Base-by-base conservation (phyloP, 2,113 vertebrate species). In the Leucosticte australis region DNA sequence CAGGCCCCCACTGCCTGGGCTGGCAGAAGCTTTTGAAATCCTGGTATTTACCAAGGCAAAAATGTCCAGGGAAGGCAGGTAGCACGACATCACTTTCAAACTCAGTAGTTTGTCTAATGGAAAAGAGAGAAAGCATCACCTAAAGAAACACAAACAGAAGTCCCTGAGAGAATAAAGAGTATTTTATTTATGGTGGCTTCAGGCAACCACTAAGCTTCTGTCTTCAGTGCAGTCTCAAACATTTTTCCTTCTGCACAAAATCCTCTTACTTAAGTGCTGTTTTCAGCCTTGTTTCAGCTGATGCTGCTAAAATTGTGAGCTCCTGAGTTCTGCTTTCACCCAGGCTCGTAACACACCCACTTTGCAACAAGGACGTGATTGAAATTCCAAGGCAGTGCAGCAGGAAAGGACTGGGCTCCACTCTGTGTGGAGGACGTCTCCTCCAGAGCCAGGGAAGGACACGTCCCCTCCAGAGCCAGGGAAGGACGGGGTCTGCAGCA, bases 181-280 rank as follows among this genome's bases (percentile, higher is more conserved):
- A 33, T 85, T 89, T 94, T 77, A 90, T 92, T 94, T 71, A 65
- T 33, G 82, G 80, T 85, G 41, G 95, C 95, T 79, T 49, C 30
- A 84, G 85, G 89, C 87, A 84, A 89, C 65, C 57, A 55, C 87
- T 87, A 47, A 87, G 78, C 53, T 76, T 7, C 23, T 35, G 68
- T 44, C 79, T 81, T 60, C 73, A 39, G 8, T n/a, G 73, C 88
- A 75, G 49, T 1, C 92, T 80, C 92, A 84, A 87, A 89, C 64
- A 47, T 60, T 78, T 23, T 60, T 71, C 73, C 79, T 81, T 70
- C 64, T 0, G 1, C 60, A 78, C 56, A 95, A 91, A 96, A 94
- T 64, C 83, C 93, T 94, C 74, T 92, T 84, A 60, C 63, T 94
- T 28, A 79, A 94, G 93, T 13, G 50, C 68, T 56, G 56, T 31